Evolutionary conservation across 2,113 vertebrate species (phyloP), one percentile per base, ranked within the genome.

Genomic region (Rhineura floridana): DNA sequence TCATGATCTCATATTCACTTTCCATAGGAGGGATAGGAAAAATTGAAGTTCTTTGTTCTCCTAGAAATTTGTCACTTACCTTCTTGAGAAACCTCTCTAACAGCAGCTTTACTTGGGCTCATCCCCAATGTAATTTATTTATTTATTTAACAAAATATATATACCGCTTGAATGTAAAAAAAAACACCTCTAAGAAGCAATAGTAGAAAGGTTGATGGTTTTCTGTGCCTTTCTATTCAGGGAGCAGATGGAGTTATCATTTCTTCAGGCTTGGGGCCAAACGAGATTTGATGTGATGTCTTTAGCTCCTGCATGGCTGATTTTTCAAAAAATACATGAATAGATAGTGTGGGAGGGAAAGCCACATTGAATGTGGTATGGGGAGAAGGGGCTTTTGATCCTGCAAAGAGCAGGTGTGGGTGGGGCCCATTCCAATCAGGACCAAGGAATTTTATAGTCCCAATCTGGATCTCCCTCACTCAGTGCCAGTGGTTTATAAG

Each of bases 1-100:
- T 59, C 81, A 0, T 50, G 80, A 0, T 69, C 6, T 50, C 2
- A 0, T 85, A 55, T 85, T 23, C 3, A 0, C 75, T 13, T 6
- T 77, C 44, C 11, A 11, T 48, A 48, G 44, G 44, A 28, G 30
- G 1, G 44, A 77, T 28, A 6, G 4, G 75, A n/a, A 6, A 19
- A 30, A 15, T 2, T 25, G 4, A 48, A 13, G 23, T 48, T 11
- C 48, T 77, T 77, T 6, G 25, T 5, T 80, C n/a, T 17, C 84
- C 17, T 63, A 25, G 55, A 17, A 73, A 81, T 36, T 67, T 85
- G 83, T 25, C 9, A 7, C 12, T 78, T 7, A 3, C 33, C 65
- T 46, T 69, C 19, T 70, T 9, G 63, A 55, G 21, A 17, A 72
- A n/a, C 7, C 15, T 75, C 12, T 78, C 42, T 15, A 62, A 78